Evolutionary conservation across 2,113 vertebrate genomes (phyloP), one percentile per base, ranked within the genome.

Genomic region (Xenopus tropicalis): DNA sequence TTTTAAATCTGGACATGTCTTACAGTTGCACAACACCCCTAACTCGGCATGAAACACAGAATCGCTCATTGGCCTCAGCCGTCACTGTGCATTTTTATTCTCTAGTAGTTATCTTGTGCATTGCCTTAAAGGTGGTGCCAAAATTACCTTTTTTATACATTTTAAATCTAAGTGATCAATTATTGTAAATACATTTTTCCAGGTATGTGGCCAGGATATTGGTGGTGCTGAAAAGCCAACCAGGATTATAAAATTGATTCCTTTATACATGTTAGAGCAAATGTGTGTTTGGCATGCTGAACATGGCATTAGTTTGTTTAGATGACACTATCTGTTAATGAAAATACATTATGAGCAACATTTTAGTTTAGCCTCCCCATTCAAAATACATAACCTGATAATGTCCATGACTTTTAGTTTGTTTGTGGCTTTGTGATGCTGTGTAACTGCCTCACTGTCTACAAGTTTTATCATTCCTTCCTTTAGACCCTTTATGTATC

Each of bases 61-160:
- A 66, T 76, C 78, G 81, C 80, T 1, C 78, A 84, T 69, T 71
- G 75, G 14, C 72, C 80, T 84, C 54, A 68, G 24, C 78, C 86
- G 82, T 88, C 79, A 78, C 77, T 81, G 72, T 71, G 65, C 80
- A 80, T 79, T 84, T 76, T 84, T 88, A 67, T 61, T 85, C 4
- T 81, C 70, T 78, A 77, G 70, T 78, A 61, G 71, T 74, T 69
- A n/a, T 82, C 19, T 74, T 79, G 61, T 80, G 77, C 82, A 85
- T 89, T 87, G 77, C 85, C 85, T 85, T 87, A 87, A 78, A 74
- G 82, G 80, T 86, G 78, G 80, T 87, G 85, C 83, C 82, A 81
- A 83, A 80, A 78, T 81, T 77, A 81, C 52, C 72, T 76, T 74
- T 71, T 86, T 87, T 87, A 84, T 86, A 85, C 69, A 70, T 78